Evolutionary conservation across 2,797 vertebrate genomes (phyloP).

Genomic region (Mustela erminea): DNA sequence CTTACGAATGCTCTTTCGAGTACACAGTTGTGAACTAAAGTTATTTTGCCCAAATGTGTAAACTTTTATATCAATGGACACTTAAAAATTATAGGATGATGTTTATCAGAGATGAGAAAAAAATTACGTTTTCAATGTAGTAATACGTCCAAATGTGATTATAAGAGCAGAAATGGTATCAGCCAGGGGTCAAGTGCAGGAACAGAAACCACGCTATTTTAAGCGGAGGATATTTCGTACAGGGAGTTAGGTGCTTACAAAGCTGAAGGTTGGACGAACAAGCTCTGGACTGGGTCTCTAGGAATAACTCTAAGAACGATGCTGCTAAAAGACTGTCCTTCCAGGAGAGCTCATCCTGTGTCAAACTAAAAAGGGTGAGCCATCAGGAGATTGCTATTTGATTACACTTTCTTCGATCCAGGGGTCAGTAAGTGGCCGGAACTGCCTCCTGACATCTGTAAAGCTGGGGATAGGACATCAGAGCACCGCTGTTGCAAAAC

Average conservation of each 20-base stretch:
- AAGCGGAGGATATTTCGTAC: neutral
- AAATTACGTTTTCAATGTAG: neutral
- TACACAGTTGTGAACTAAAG: neutral
- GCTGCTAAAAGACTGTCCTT: neutral
- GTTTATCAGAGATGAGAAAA: neutral
- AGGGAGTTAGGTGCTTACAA: neutral
- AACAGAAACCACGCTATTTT: neutral
- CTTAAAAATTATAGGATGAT: neutral
- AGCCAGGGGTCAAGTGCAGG: neutral
- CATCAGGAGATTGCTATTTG: neutral
- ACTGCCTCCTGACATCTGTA: neutral
- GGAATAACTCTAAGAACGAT: neutral
- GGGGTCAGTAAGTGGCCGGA: neutral
- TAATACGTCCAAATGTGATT: neutral
- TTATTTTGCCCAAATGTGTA: neutral
- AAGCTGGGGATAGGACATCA: neutral
- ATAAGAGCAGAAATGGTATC: neutral
- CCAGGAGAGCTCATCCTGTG: neutral
- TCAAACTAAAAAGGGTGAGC: neutral
- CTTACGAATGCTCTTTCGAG: neutral
- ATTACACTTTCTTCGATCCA: neutral
- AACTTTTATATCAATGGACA: neutral
- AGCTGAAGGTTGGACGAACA: neutral
- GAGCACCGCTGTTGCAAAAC: neutral
- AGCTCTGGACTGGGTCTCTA: neutral